Evolutionary conservation across 2,888 invertebrate genomes (phyloP), one percentile per base, ranked within the genome.

Genomic region (Dascillus cervinus): DNA sequence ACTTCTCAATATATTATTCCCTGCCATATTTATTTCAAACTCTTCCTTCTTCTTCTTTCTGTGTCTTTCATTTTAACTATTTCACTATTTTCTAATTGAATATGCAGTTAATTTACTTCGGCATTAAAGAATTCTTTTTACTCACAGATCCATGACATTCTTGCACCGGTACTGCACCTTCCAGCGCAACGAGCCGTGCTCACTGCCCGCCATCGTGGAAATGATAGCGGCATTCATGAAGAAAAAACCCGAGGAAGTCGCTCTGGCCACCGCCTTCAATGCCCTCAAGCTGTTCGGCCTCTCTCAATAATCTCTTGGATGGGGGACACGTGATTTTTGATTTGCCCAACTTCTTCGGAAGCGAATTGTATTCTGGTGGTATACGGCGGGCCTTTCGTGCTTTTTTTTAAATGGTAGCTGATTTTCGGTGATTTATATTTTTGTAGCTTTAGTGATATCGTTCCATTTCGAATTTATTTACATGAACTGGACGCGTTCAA

Each of bases 151-250:
- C 19, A 75, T 82, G 71, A 81, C 75, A 46, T 87, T 84, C 65
- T 71, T 88, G 53, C 82, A 86, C 60, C 77, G 91, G 47, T 91
- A 92, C 67, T 92, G 92, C 67, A 90, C 91, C 42, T 94, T 94
- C 70, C 91, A 94, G 68, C 77, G 95, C 49, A 95, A 95, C 66
- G 95, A 95, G 68, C 95, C 95, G 0, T 94, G 94, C 65, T 87
- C 91, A 23, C 67, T 95, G 46, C 90, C 94, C 5, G 89, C 89
- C 22, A 82, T 91, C 29, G 87, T 92, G 24, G 95, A 95, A 66
- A 80, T 95, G 75, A 82, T 91, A 43, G 90, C 92, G n/a, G 90
- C 89, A 11, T 89, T 91, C 63, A 81, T 90, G 70, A 78, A 78
- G 29, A 82, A 81, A 59, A 79, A 79, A 22, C 88, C 91, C 0